Evolutionary conservation across 2,888 invertebrate genomes (phyloP), one percentile per base, ranked within the genome.

Genomic region (Pristionchus exspectatus): DNA sequence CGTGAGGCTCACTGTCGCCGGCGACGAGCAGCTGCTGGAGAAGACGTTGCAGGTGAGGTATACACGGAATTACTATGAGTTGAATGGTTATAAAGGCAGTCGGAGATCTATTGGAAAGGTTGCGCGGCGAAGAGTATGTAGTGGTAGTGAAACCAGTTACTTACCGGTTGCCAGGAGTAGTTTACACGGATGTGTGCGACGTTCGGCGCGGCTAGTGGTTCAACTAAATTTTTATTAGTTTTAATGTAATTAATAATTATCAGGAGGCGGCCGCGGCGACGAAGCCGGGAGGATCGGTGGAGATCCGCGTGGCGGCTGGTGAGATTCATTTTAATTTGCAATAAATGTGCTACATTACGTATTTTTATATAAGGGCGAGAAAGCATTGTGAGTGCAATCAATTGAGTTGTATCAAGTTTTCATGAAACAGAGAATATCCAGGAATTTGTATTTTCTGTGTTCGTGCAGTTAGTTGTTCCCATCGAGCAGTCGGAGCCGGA

Each of bases 241-340:
- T 3, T 38, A 5, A 38, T 38, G 2, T n/a, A 24, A n/a, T 24
- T 18, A 44, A 21, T 9, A 38, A 33, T 59, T 21, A 10, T 56
- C 59, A 85, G 84, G 59, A 33, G 12, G 84, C 84, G 9, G 84
- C 84, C 0, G 84, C 84, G 12, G 59, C 56, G 10, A 59, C 84
- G 59, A 85, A 85, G 59, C 84, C 84, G 59, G 84, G 84, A 18
- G 84, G 84, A 50, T 27, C 59, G 24, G 84, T 85, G 59, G 84
- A 85, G 59, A 38, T 63, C 59, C 59, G 59, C 12, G 84, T 85
- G 50, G 84, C 84, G 21, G 59, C 84, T 0, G 84, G 84, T 85
- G 56, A 24, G 77, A 69, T 77, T 38, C 0, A 44, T 77, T 38
- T 33, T 5, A 2, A 50, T 81, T 9, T 33, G 4, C 21, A 5